phyloP scores from a whole-genome alignment of 2,797 vertebrate species.

The Gymnothorax javanicus region DNA sequence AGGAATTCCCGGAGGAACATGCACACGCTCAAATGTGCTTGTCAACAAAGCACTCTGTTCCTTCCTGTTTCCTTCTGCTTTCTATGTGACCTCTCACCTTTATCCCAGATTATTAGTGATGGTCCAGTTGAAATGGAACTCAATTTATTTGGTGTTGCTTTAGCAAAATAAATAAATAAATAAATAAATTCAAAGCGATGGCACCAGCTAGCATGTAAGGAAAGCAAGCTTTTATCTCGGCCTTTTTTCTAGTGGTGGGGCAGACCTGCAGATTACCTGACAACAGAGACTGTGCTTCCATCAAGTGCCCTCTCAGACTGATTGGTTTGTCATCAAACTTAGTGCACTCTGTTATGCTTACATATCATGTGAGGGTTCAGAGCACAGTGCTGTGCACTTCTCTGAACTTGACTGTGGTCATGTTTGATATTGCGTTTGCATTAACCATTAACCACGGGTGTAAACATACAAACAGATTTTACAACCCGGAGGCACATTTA shows the following conservation, averaged over 20 bases:
- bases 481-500: neutral
- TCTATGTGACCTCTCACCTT: constrained; percentile 40
- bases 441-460: neutral
- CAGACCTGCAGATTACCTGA: neutral
- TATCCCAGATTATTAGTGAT: constrained; percentile 64
- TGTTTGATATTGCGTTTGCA: neutral
- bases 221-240: constrained; percentile 53
- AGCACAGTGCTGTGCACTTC: neutral
- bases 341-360: neutral
- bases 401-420: neutral
- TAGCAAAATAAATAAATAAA: constrained; percentile 25
- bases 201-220: constrained; percentile 43
- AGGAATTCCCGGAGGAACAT: constrained; percentile 65
- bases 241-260: neutral
- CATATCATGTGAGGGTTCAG: neutral
- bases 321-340: neutral
- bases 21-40: constrained; percentile 42
- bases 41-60: constrained; percentile 60
- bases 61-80: constrained; percentile 31
- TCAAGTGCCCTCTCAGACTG: constrained; percentile 17
- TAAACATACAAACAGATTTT: neutral
- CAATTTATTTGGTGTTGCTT: constrained; percentile 54
- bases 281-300: neutral
- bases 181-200: constrained; percentile 48
- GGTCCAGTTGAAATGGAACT: constrained; percentile 58